Percentiles rank a stretch among this genome's conserved stretches.
Evolutionary conservation across 2,888 invertebrate genomes (phyloP).

Genomic region (Campoletis raptor): DNA sequence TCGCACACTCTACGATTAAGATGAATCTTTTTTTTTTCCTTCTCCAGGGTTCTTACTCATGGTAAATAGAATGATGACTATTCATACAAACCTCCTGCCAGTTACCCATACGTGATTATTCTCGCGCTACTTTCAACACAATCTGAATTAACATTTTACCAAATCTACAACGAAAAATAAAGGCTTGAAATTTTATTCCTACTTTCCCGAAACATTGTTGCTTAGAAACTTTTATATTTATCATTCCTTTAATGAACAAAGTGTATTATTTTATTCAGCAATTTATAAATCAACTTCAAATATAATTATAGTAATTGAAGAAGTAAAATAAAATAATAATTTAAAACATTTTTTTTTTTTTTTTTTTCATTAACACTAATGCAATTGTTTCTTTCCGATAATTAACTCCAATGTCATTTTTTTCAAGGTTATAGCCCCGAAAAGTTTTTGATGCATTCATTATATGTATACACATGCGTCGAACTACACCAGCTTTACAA

Average conservation of each 20-base stretch:
- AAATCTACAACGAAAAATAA: neutral
- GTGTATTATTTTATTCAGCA: neutral
- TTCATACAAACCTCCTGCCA: neutral
- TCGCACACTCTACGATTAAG: conserved; percentile 3
- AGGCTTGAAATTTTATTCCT: neutral
- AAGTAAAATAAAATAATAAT: neutral
- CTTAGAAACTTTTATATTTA: neutral
- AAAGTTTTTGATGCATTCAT: neutral
- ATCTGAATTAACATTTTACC: conserved; percentile 8
- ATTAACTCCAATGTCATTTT: neutral
- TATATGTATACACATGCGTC: neutral
- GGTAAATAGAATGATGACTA: conserved; percentile 8
- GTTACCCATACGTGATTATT: neutral
- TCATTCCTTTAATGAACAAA: neutral
- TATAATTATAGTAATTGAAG: neutral
- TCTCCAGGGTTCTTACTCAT: neutral
- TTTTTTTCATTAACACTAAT: neutral
- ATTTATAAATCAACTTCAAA: neutral
- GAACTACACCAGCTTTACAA: neutral
- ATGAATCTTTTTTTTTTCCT: conserved; percentile 12
- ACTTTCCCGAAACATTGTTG: neutral
- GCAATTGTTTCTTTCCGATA: neutral
- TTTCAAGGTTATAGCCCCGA: neutral
- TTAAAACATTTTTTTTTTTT: neutral
- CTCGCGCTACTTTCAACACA: neutral